A percentile compares a stretch with the other conserved stretches of the same genome.
phyloP scores from a whole-genome alignment of 1,140 invertebrate species.

The Neoseiulus cucumeris region DNA sequence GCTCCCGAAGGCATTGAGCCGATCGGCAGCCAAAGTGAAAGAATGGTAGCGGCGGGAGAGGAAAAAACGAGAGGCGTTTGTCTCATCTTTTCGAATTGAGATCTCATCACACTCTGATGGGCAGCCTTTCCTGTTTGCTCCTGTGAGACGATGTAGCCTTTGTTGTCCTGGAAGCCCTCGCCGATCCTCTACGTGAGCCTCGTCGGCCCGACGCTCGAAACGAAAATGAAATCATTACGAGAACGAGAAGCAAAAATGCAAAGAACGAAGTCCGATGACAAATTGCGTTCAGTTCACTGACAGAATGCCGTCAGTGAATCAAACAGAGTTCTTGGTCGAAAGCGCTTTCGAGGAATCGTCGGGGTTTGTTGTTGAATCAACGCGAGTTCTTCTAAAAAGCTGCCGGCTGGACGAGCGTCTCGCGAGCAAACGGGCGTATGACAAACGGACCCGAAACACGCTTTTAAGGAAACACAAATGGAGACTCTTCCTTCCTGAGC shows the following conservation, averaged over 20 bases:
- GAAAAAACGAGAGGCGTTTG: not conserved
- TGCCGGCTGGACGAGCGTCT: no score
- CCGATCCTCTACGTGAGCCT: not conserved
- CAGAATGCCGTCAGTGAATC: no score
- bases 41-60: not conserved
- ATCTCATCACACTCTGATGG: not conserved
- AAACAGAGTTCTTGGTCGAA: no score
- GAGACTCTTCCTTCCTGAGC: no score
- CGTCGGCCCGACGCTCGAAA: not conserved
- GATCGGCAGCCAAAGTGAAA: not conserved
- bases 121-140: not conserved
- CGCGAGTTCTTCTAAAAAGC: no score
- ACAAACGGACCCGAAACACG: no score
- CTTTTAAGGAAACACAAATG: no score
- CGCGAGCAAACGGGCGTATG: no score
- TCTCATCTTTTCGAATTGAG: conserved; percentile 8
- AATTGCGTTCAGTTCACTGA: no score
- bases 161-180: not conserved
- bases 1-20: conserved; percentile 4
- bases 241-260: not conserved
- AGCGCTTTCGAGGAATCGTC: no score
- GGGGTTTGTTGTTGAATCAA: no score
- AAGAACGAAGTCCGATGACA: not conserved
- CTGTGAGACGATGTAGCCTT: not conserved
- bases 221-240: not conserved